phyloP scores from a whole-genome alignment of 2,888 invertebrate genomes.

The Cecidostiba fungosa region DNA sequence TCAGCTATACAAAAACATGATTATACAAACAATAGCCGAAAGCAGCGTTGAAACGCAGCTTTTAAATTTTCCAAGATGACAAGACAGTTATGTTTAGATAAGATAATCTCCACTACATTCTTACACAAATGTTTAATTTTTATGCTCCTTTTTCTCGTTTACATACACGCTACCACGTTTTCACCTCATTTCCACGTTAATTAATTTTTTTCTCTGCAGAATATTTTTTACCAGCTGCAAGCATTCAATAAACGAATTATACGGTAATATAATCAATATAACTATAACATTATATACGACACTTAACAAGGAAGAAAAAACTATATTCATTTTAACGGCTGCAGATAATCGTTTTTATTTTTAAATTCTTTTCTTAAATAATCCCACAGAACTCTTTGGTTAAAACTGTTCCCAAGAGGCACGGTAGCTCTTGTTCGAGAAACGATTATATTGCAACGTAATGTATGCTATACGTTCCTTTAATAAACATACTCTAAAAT shows the following conservation, averaged over 20 bases:
- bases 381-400: constrained; percentile 54
- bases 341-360: not conserved
- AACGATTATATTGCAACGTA: not conserved
- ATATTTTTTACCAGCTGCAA: not conserved
- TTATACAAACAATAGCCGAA: constrained; percentile 54
- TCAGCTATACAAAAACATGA: constrained; percentile 55
- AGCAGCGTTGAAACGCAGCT: constrained; percentile 45
- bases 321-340: constrained; percentile 23
- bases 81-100: constrained; percentile 26
- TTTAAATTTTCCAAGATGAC: constrained; percentile 31
- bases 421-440: not conserved
- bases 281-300: constrained; percentile 17
- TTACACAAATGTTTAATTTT: constrained; percentile 23
- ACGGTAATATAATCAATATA: not conserved
- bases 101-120: constrained; percentile 2
- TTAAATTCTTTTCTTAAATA: not conserved
- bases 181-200: not conserved
- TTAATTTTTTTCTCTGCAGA: not conserved
- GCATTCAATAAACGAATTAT: not conserved
- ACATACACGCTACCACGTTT: not conserved
- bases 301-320: constrained; percentile 46
- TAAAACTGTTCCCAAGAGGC: constrained; percentile 22
- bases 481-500: no score
- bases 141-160: not conserved
- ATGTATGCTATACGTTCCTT: no score